phyloP scores from a whole-genome alignment of 2,113 vertebrate species.

The Phaetusa simplex region DNA sequence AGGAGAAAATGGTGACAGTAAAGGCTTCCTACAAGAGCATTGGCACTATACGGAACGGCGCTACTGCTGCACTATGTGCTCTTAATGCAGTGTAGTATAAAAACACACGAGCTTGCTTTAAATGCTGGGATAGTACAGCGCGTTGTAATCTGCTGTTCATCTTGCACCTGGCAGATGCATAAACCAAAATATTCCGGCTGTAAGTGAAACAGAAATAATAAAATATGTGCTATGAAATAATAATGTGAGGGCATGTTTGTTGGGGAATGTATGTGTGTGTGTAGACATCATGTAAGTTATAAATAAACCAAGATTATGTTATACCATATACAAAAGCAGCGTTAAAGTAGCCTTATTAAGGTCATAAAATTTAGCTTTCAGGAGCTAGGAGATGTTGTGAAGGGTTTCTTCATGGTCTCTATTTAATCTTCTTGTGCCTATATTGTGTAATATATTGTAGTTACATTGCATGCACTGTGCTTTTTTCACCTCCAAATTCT shows the following conservation, averaged over 20 bases:
- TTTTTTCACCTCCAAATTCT: neutral
- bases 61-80: neutral
- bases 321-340: neutral
- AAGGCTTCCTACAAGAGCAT: neutral
- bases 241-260: neutral
- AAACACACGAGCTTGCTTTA: neutral
- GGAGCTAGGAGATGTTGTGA: neutral
- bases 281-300: neutral
- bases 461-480: neutral
- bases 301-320: neutral
- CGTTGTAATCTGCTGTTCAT: neutral
- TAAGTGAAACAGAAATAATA: neutral
- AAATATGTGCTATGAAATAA: neutral
- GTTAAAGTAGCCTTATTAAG: neutral
- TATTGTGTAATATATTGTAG: neutral
- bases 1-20: neutral
- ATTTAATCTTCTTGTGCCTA: neutral
- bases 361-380: neutral
- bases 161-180: neutral
- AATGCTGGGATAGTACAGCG: neutral
- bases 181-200: neutral
- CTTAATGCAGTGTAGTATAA: neutral
- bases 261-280: neutral
- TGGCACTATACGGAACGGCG: neutral
- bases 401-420: neutral